Evolutionary conservation across 1,140 invertebrate species (phyloP).

Genomic region (Nasonia giraulti): DNA sequence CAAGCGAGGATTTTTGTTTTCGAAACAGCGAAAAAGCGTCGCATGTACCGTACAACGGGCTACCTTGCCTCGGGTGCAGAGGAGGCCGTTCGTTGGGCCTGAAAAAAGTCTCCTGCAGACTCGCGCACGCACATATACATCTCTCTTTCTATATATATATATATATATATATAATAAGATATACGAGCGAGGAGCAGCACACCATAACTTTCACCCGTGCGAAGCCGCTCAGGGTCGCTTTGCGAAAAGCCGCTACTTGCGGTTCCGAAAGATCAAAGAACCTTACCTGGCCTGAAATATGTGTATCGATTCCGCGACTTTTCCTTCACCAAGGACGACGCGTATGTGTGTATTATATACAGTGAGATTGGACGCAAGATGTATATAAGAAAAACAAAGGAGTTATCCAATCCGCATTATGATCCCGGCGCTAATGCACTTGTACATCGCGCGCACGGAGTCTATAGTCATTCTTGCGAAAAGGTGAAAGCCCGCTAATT

Average conservation of each 20-base stretch:
- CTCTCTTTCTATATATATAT: too few relatives aligned
- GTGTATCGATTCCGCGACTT: too few relatives aligned
- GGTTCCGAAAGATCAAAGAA: conserved; percentile 41
- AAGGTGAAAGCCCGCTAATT: conserved; percentile 23
- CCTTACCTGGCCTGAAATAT: not conserved
- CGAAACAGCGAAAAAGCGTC: not conserved
- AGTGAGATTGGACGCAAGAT: too few relatives aligned
- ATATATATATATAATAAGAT: not conserved
- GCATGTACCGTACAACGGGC: not conserved
- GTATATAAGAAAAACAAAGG: too few relatives aligned
- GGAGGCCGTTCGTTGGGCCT: not conserved
- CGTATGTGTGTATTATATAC: too few relatives aligned
- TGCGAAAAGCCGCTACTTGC: conserved; percentile 50
- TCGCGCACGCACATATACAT: too few relatives aligned
- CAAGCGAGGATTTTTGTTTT: not conserved
- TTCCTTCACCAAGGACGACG: too few relatives aligned
- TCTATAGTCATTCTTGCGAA: conserved; percentile 2
- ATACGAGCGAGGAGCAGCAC: not conserved
- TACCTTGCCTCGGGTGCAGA: conserved; percentile 2
- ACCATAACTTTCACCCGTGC: conserved; percentile 54
- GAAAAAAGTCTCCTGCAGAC: too few relatives aligned
- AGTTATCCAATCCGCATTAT: not conserved
- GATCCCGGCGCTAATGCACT: not conserved
- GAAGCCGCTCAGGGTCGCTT: conserved; percentile 62
- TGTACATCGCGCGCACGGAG: too few relatives aligned